Base-by-base conservation (phyloP, 2,797 vertebrate genomes). In the Bufotes viridis region DNA sequence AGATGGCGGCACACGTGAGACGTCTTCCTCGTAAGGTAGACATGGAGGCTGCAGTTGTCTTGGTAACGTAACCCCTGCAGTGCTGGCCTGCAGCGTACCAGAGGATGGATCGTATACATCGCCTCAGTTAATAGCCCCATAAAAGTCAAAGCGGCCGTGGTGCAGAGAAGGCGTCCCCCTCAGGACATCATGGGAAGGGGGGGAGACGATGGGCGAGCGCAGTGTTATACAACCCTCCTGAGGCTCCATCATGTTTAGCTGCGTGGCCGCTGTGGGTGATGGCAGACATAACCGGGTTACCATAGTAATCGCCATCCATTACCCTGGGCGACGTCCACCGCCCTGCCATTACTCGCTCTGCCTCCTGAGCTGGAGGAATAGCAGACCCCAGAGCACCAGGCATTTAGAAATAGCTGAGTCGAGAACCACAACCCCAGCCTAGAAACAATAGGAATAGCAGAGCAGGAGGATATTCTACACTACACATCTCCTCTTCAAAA, bases 291-390 rank as follows among this genome's bases (percentile, higher is more conserved):
- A 90, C 90, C 90, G 89, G 9, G 92, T 92, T 93, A 90, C 92
- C 91, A 92, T 92, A 91, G 91, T 80, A 91, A 93, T 90, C 87
- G 67, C 0, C 90, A 92, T 90, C 92, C 91, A 90, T 91, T 75
- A 53, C 29, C 29, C 29, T 29, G 29, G 51, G 51, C 85, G 49
- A 58, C 18, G 3, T 29, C 29, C 29, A 29, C 2, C 29, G 29
- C 29, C 29, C 26, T 1, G 78, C 65, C 85, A 87, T 87, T 81
- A 72, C 22, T 11, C 14, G 26, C 85, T 72, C 65, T 29, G 29
- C 29, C 29, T 29, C 29, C 29, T 29, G 29, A 29, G 29, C 29
- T 29, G 29, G 20, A 17, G 55, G 55, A 57, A 57, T 14, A 57
- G 55, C 55, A 57, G 55, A 57, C 5, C 55, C 55, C 10, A 57